Conservation (phyloP, 1,140 invertebrate species). For the Papilio machaon region DNA sequence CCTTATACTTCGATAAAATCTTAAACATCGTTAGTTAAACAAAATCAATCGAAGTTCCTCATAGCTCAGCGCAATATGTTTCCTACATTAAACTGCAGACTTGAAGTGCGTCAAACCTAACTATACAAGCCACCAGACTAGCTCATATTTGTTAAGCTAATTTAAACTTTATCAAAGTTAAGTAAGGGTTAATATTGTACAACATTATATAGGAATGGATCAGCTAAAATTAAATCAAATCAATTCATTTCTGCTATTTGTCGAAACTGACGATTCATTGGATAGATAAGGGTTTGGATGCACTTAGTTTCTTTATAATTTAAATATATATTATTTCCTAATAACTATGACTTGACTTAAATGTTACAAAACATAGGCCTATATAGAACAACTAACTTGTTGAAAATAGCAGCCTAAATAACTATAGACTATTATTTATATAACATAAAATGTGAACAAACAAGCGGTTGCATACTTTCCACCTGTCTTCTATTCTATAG, state of each 20-base stretch:
- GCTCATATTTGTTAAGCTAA: background rate
- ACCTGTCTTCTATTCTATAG: no score
- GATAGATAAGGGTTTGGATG: slow-evolving; percentile 10
- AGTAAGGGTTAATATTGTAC: background rate
- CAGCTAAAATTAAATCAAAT: slow-evolving; percentile 33
- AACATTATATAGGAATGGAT: background rate
- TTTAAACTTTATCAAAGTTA: background rate
- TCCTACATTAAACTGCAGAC: background rate
- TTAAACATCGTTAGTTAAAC: slow-evolving; percentile 14
- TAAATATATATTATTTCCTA: background rate
- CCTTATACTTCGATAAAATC: background rate
- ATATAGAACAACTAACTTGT: no score
- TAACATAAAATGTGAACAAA: no score
- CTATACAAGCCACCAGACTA: background rate
- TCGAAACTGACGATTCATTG: slow-evolving; percentile 36
- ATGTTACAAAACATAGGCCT: no score
- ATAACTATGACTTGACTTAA: no score
- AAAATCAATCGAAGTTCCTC: slow-evolving; percentile 17
- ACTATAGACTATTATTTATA: no score
- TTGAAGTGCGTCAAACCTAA: slow-evolving; percentile 16
- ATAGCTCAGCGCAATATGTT: background rate
- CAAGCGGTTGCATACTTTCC: no score
- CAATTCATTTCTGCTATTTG: slow-evolving; percentile 35
- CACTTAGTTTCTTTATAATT: background rate
- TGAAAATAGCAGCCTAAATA: no score